phyloP scores from a whole-genome alignment of 2,113 vertebrate species.

The Hypocryptadius cinnamomeus region DNA sequence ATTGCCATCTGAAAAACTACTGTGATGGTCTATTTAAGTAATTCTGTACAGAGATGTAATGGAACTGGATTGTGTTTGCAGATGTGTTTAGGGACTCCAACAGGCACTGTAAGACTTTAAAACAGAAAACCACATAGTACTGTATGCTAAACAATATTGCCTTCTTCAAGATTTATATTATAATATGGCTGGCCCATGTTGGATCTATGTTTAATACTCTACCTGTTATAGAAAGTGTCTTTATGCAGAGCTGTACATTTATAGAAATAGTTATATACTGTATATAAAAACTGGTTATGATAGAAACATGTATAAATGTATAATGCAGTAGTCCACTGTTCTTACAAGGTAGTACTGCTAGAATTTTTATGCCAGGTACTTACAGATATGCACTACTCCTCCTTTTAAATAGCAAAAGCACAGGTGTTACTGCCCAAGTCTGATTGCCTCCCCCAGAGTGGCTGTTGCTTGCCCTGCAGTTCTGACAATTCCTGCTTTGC shows the following conservation, averaged over 20 bases:
- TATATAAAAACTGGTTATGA: constrained; percentile 58
- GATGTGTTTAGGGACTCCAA: background rate
- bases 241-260: constrained; percentile 72
- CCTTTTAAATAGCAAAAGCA: background rate
- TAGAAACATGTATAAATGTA: constrained; percentile 66
- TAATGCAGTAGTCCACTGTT: constrained; percentile 59
- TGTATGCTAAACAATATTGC: constrained; percentile 34
- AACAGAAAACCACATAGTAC: background rate
- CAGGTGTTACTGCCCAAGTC: constrained; percentile 27
- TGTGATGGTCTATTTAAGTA: constrained; percentile 33
- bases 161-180: constrained; percentile 52
- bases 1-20: constrained; percentile 1
- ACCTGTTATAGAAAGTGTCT: constrained; percentile 49
- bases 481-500: constrained; percentile 10
- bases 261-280: constrained; percentile 68
- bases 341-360: constrained; percentile 51
- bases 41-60: constrained; percentile 22
- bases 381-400: constrained; percentile 44
- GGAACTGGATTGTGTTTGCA: background rate
- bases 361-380: constrained; percentile 68
- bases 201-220: constrained; percentile 62
- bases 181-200: constrained; percentile 81
- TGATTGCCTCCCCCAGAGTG: background rate
- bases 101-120: constrained; percentile 12
- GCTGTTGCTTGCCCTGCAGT: background rate